Percentiles rank a stretch among this genome's conserved stretches.
Evolutionary conservation across 2,113 vertebrate species (phyloP).

Genomic region (Percina caprodes): DNA sequence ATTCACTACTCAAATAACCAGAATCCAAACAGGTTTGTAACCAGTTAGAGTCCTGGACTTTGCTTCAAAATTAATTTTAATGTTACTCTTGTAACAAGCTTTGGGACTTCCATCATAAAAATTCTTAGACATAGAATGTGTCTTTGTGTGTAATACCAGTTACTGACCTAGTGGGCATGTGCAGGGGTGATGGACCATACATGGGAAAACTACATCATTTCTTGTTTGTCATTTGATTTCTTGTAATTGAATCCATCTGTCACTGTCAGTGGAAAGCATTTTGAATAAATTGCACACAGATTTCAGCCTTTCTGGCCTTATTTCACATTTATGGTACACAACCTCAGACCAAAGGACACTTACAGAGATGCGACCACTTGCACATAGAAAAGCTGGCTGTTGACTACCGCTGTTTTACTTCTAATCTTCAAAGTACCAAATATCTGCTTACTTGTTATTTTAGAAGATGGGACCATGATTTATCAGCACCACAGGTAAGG

Average conservation of each 20-base stretch:
- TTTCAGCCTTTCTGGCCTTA: constrained; percentile 2
- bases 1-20: not conserved
- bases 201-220: constrained; percentile 2
- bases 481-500: not conserved
- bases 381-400: not conserved
- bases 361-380: not conserved
- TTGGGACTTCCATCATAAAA: not conserved
- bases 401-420: not conserved
- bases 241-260: constrained; percentile 43
- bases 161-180: not conserved
- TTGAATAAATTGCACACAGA: constrained; percentile 27
- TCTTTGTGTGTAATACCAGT: not conserved
- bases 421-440: constrained; percentile 15
- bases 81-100: not conserved
- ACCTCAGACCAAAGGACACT: not conserved
- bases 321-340: not conserved
- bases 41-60: not conserved
- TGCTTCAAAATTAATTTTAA: not conserved
- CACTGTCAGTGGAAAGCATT: not conserved
- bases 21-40: not conserved
- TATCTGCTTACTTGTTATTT: constrained; percentile 28
- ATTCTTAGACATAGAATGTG: not conserved
- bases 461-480: not conserved
- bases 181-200: not conserved
- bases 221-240: too few relatives aligned